Base-by-base conservation (phyloP, 2,888 invertebrate genomes). In the Mythimna ferrago region DNA sequence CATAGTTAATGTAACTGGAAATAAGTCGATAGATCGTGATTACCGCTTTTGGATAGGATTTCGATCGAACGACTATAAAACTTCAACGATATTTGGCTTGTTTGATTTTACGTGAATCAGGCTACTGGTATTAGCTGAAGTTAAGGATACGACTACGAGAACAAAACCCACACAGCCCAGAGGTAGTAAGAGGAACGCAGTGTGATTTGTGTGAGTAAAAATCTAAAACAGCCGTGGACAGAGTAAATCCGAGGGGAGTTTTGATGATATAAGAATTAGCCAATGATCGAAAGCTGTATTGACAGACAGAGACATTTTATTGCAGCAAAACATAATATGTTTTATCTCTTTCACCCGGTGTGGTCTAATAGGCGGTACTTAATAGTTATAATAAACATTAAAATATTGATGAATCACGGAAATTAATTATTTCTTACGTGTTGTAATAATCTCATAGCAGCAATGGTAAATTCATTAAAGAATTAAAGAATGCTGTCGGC, bases 381-480 rank as follows among this genome's bases (percentile, higher is more conserved):
- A 74, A 80, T 65, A 57, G 41, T 62, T 44, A 51, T 48, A 72
- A 82, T 68, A 48, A 67, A 61, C 21, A 79, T 64, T 63, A 44
- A 44, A 3, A 48, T 2, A 81, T 56, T 65, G 38, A 71, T 41
- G 51, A 44, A 81, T 65, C 38, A 60, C 78, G 48, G 64, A 68
- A 38, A 66, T 62, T 68, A 68, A 81, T 80, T 61, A 75, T 62
- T 38, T 58, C 58, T 78, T 64, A 68, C 61, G 56, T 71, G n/a
- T 64, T 66, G 70, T 53, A 79, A 80, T 56, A 74, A 38, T 67
- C 5, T 35, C 44, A 82, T 38, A 69, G 26, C 51, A 62, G 67
- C 48, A 26, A 60, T 58, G 65, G 51, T 58, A 70, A 70, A 83
- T 64, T 56, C 35, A 80, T 74, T 71, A 70, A 71, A 68, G 41